Base-by-base conservation (phyloP, 2,113 vertebrate genomes). In the Oryzias celebensis region DNA sequence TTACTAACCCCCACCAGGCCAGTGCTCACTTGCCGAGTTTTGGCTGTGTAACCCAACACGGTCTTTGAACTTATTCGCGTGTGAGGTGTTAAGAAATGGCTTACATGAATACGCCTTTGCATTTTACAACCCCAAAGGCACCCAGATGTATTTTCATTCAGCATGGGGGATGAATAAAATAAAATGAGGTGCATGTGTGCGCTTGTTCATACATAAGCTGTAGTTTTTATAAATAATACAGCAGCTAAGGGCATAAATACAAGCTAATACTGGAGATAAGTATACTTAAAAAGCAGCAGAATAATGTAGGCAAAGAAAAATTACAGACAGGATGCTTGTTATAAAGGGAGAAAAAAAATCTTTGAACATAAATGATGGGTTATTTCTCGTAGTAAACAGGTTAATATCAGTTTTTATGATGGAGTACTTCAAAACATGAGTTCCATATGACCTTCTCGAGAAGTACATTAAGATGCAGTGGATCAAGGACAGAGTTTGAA, bases 201-300 rank as follows among this genome's bases (percentile, higher is more conserved):
- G 17, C 1, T 17, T 10, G 16, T 53, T 53, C 28, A 31, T 66
- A n/a, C 15, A 5, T 3, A 10, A 62, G 31, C 41, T 45, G 7
- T 66, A 36, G 77, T 85, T 62, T 71, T 57, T 57, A 71, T 84
- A 63, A 75, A 81, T 84, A 69, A 84, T 81, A 62, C 41, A 81
- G 31, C 46, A 77, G 65, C 26, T 59, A 36, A 2, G 66, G 72
- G 60, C 58, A 58, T 42, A 78, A 50, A 54, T 56, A 18, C 52
- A 56, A 67, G 49, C 47, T 20, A 58, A 71, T 71, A 44, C 42
- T 65, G 4, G 36, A 71, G 49, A 65, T 16, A 18, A 20, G 14
- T 7, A 36, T 28, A 53, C 43, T 3, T 41, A 26, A 57, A 41
- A 71, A 73, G 59, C 13, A 65, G 44, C 50, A 28, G 45, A 16